These are phyloP conservation scores for Aptenodytes patagonicus DNA, from an alignment of 2,113 vertebrate genomes.

Conservation along the genomic window DNA sequence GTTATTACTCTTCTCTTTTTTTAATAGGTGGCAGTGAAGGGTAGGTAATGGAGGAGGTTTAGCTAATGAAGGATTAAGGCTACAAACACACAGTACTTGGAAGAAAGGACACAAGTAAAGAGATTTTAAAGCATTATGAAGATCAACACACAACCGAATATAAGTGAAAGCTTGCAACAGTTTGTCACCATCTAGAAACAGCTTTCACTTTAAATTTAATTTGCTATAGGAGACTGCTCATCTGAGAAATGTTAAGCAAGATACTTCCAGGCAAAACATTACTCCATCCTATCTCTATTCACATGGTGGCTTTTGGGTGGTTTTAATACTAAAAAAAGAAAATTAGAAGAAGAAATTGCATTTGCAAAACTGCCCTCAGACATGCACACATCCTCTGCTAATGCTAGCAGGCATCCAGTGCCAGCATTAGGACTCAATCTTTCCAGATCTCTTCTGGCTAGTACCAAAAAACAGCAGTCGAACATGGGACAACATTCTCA, in stretches of 20 bases:
- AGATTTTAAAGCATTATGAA: neutral
- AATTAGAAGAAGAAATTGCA: neutral
- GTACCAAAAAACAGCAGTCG: neutral
- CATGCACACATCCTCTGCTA: neutral
- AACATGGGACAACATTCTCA: neutral
- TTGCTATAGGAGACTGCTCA: conserved; percentile 36
- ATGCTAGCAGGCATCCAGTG: neutral
- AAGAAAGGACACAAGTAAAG: neutral
- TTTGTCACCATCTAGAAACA: conserved; percentile 28
- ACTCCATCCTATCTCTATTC: neutral
- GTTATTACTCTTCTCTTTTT: neutral
- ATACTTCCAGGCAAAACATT: neutral
- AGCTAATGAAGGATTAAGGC: conserved; percentile 14
- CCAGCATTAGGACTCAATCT: neutral
- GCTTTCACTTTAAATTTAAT: neutral
- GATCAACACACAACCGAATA: neutral
- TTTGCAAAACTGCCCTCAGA: conserved; percentile 17
- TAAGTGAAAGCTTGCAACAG: conserved; percentile 19
- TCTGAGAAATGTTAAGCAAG: conserved; percentile 29
- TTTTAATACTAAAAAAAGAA: conserved; percentile 17
- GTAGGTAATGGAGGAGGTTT: neutral
- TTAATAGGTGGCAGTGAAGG: neutral
- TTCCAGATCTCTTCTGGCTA: neutral
- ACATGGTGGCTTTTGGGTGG: neutral
- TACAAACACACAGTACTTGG: neutral